Percentiles rank a stretch among this genome's conserved stretches.
Evolutionary conservation across 2,797 vertebrate genomes (phyloP).

Genomic region (Tenualosa thibaudeaui): DNA sequence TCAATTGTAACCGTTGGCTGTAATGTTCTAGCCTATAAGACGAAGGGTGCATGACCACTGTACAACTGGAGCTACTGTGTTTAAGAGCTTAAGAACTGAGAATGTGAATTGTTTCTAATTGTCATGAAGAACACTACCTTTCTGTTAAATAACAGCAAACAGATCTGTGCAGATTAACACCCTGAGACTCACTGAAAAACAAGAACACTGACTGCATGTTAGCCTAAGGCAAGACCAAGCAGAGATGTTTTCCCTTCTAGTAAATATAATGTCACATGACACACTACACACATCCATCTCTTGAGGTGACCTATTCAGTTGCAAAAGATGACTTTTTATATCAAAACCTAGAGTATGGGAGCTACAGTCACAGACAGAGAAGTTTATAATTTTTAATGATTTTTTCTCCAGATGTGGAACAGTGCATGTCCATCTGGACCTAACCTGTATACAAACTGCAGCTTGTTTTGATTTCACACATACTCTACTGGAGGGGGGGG

Average conservation of each 20-base stretch:
- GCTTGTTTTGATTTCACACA: conserved; percentile 5
- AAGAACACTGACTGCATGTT: not conserved
- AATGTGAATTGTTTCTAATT: not conserved
- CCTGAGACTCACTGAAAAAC: not conserved
- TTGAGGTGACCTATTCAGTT: not conserved
- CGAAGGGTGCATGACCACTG: not conserved
- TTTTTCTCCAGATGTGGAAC: not conserved
- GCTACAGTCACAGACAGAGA: not conserved
- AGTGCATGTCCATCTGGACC: not conserved
- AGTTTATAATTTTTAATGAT: not conserved
- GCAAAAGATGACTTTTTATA: not conserved
- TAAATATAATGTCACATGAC: not conserved
- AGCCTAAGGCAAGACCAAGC: not conserved
- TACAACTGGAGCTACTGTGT: not conserved
- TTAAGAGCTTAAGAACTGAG: not conserved
- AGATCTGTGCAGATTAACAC: not conserved
- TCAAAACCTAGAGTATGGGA: not conserved
- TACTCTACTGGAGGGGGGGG: not conserved
- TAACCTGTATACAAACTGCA: not conserved
- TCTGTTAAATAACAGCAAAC: not conserved
- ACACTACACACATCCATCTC: not conserved
- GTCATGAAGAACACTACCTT: not conserved
- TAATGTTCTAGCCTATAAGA: not conserved
- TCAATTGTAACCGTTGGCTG: not conserved
- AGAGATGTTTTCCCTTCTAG: not conserved